These are phyloP conservation scores for Orientallactaga bullata DNA, from an alignment of 2,113 vertebrate genomes.

Conservation along the genomic window DNA sequence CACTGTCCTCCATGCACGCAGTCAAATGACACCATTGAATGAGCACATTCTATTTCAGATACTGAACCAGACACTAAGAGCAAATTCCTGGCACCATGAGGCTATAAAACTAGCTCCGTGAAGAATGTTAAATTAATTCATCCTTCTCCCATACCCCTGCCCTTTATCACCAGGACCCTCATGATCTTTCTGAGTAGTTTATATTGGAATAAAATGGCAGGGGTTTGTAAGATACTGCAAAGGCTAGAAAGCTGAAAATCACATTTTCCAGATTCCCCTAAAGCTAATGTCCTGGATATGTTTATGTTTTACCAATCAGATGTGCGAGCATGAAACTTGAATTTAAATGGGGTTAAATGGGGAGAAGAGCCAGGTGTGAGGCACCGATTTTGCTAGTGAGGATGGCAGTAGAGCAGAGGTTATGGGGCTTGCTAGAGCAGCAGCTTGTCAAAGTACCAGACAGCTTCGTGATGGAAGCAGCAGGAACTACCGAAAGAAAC, in stretches of 20 bases:
- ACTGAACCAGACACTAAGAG: background rate
- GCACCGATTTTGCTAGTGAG: background rate
- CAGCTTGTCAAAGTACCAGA: background rate
- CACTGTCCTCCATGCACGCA: background rate
- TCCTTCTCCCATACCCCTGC: too few species aligned
- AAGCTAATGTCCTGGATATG: slow-evolving; percentile 18
- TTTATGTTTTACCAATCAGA: slow-evolving; percentile 44
- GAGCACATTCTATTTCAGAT: background rate
- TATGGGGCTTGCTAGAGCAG: background rate
- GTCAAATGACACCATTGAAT: background rate
- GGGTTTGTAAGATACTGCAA: background rate
- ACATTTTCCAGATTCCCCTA: slow-evolving; percentile 13
- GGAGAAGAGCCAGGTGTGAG: background rate
- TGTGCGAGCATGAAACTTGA: background rate
- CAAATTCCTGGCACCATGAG: background rate
- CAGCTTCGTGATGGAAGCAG: background rate
- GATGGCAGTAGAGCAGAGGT: background rate
- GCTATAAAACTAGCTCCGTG: background rate
- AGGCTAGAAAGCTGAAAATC: background rate
- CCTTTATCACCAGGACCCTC: background rate
- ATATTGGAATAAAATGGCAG: background rate
- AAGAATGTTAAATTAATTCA: background rate
- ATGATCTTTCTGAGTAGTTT: background rate
- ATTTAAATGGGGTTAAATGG: slow-evolving; percentile 35
- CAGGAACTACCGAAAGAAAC: background rate